Evolutionary conservation across 2,797 vertebrate species (phyloP), one percentile per base, ranked within the genome.

Genomic region (Pterois miles): DNA sequence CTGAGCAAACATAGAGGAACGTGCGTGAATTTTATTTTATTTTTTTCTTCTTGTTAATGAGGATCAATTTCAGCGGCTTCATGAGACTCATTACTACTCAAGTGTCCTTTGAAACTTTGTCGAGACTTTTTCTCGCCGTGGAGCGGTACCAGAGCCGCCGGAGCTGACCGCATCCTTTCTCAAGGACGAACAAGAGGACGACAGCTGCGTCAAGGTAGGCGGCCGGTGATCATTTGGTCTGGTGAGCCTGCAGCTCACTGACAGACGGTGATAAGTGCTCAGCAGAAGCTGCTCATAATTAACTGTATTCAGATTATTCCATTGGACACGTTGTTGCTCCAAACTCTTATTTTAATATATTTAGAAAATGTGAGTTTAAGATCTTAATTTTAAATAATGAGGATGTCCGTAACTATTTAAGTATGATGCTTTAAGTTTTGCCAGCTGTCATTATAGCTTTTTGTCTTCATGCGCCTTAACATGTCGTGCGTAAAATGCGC

Each of bases 121-220:
- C 78, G 63, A 91, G 68, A 91, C 88, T 84, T 90, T 89, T 86
- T 81, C 27, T 74, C 65, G 77, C 79, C 52, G 83, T 86, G 89
- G 89, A 90, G 84, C 87, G 83, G 85, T 60, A 72, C 60, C 84
- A 87, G 80, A 88, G 78, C 80, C 84, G 74, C 79, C 86, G 90
- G 85, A 87, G 88, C 66, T 94, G 91, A 94, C 88, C 92, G 85
- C 91, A 94, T 95, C 94, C 87, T 77, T 69, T 65, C 74, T 64
- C 84, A 76, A 86, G 91, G 90, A 91, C 76, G 73, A 86, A 65
- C 81, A 56, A 80, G 80, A 46, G 81, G 86, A 84, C 85, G 68
- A 77, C 84, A 90, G 89, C 93, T 92, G 91, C 87, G 92, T 89
- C 90, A 96, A 95, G 95, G 96, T 96, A 95, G 71, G 90, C 31